Evolutionary conservation across 2,113 vertebrate species (phyloP).

Genomic region (Chiloscyllium plagiosum): DNA sequence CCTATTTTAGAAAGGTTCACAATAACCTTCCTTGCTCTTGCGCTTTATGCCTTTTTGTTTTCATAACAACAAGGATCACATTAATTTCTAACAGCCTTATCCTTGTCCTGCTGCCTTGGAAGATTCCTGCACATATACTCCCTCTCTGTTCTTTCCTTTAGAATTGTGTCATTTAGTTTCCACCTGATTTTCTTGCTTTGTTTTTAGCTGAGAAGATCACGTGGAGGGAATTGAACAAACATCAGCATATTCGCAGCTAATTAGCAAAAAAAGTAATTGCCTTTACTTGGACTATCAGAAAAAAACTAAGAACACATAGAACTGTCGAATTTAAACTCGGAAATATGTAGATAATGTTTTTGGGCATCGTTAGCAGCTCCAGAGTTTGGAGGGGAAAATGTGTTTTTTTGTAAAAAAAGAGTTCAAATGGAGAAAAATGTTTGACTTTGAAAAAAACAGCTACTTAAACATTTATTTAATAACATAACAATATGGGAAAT

Average conservation of each 20-base stretch:
- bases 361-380: background rate
- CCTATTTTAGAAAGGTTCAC: too few species aligned
- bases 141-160: too few species aligned
- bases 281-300: background rate
- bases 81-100: too few species aligned
- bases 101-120: too few species aligned
- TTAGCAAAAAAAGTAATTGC: background rate
- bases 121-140: too few species aligned
- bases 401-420: background rate
- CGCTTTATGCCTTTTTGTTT: too few species aligned
- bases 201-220: background rate
- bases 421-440: background rate
- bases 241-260: background rate
- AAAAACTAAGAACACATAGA: background rate
- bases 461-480: background rate
- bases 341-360: background rate
- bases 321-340: background rate
- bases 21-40: too few species aligned
- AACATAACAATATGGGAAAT: background rate
- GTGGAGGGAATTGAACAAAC: background rate
- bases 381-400: background rate
- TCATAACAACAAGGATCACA: too few species aligned
- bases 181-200: too few species aligned
- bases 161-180: too few species aligned
- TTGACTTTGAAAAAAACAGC: background rate